These are phyloP conservation scores for Microctenopoma stevenorrisi DNA, from an alignment of 2,797 vertebrate species.

Conservation along the genomic window DNA sequence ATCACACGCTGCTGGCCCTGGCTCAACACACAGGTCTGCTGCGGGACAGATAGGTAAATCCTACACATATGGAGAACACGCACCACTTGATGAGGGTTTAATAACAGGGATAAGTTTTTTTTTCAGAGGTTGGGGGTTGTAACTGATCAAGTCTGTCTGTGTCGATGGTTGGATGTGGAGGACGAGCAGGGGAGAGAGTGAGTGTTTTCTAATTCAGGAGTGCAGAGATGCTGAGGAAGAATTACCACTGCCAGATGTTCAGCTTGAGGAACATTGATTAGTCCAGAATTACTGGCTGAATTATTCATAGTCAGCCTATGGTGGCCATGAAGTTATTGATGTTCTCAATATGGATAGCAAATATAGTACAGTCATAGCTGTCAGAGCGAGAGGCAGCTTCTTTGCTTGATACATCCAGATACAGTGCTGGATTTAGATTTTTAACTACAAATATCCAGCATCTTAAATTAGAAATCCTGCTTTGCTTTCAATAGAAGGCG, in stretches of 20 bases:
- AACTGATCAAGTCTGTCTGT: conserved; percentile 79
- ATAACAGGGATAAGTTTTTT: conserved; percentile 81
- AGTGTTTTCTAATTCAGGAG: conserved; percentile 82
- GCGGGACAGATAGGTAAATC: conserved; percentile 98
- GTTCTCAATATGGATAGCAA: conserved; percentile 80
- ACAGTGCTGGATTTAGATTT: conserved; percentile 65
- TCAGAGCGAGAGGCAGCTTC: conserved; percentile 64
- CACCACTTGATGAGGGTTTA: conserved; percentile 84
- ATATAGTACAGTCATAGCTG: conserved; percentile 78
- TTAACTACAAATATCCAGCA: conserved; percentile 51
- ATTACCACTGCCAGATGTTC: conserved; percentile 85
- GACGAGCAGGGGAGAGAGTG: conserved; percentile 53
- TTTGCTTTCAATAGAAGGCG: conserved; percentile 63
- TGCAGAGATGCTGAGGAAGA: conserved; percentile 81
- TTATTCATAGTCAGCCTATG: conserved; percentile 83
- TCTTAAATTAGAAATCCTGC: conserved; percentile 55
- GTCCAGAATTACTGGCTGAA: conserved; percentile 82
- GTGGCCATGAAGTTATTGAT: conserved; percentile 84
- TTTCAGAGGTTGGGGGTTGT: conserved; percentile 64
- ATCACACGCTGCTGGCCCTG: conserved; percentile 95
- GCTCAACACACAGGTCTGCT: conserved; percentile 97
- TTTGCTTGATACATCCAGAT: conserved; percentile 60
- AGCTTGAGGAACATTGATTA: conserved; percentile 85
- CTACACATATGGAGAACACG: conserved; percentile 90
- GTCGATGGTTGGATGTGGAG: conserved; percentile 63